These are phyloP conservation scores for Trissolcus basalis DNA, from an alignment of 1,140 invertebrate genomes.

Conservation along the genomic window DNA sequence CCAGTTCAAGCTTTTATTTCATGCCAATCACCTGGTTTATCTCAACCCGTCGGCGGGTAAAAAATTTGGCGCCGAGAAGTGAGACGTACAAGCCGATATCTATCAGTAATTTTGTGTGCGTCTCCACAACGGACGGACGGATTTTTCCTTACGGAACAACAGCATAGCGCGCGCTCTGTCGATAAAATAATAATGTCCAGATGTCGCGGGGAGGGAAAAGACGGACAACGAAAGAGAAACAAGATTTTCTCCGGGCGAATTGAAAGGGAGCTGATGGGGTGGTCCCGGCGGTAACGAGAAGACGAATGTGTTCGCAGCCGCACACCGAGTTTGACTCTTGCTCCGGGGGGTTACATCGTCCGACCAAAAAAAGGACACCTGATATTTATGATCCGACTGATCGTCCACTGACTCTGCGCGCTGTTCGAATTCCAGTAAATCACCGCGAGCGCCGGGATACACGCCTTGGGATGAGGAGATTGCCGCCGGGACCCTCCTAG, in stretches of 20 bases:
- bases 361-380: constrained; percentile 66
- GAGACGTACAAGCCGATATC: constrained; percentile 39
- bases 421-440: constrained; percentile 71
- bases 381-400: constrained; percentile 72
- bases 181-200: constrained; percentile 59
- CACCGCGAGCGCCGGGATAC: constrained; percentile 63
- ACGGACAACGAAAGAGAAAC: constrained; percentile 59
- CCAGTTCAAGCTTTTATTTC: too few species aligned
- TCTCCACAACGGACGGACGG: constrained; percentile 25
- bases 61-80: constrained; percentile 40
- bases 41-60: constrained; percentile 1
- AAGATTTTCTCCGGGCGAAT: constrained; percentile 62
- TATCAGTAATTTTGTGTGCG: constrained; percentile 37
- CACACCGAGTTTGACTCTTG: constrained; percentile 53
- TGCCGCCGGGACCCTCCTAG: constrained; percentile 50
- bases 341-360: constrained; percentile 59
- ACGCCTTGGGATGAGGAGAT: constrained; percentile 68
- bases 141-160: constrained; percentile 43
- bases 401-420: constrained; percentile 64
- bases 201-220: constrained; percentile 38
- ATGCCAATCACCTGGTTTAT: constrained; percentile 13
- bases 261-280: constrained; percentile 59
- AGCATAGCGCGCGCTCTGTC: too few species aligned
- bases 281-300: constrained; percentile 58
- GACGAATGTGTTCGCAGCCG: constrained; percentile 58